Conservation (phyloP, 2,113 vertebrate species). For the Oryzias curvinotus region DNA sequence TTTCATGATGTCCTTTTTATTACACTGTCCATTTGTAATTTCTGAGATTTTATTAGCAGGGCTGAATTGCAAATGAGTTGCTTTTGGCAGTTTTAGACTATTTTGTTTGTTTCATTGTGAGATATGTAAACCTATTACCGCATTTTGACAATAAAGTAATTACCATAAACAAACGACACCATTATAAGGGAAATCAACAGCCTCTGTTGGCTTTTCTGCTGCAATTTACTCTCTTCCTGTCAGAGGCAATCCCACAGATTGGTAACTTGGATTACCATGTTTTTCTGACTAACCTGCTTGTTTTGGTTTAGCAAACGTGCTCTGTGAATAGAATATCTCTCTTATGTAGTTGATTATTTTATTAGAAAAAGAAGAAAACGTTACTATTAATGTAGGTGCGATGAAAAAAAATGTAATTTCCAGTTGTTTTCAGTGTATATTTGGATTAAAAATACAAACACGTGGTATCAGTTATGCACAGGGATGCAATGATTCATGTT, state of each 20-base stretch:
- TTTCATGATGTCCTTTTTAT: slow-evolving; percentile 51
- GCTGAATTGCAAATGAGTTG: slow-evolving; percentile 40
- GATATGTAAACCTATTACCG: slow-evolving; percentile 39
- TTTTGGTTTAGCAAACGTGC: too few relatives aligned
- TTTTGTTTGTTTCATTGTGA: slow-evolving; percentile 36
- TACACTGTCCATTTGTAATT: slow-evolving; percentile 42
- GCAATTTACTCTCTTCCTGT: slow-evolving; percentile 6
- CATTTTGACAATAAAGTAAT: slow-evolving; percentile 58
- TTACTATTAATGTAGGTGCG: too few relatives aligned
- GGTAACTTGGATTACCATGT: slow-evolving; percentile 2
- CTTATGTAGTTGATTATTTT: too few relatives aligned
- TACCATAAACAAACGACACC: slow-evolving; percentile 60
- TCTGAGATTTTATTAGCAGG: slow-evolving; percentile 33
- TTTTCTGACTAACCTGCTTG: neutral
- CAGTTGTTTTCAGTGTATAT: too few relatives aligned
- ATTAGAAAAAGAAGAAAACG: too few relatives aligned
- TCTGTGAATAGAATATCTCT: too few relatives aligned
- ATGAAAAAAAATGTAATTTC: too few relatives aligned
- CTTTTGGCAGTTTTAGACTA: slow-evolving; percentile 39
- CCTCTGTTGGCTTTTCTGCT: slow-evolving; percentile 17
- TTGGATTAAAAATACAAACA: too few relatives aligned
- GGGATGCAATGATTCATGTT: too few relatives aligned
- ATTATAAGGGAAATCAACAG: slow-evolving; percentile 33
- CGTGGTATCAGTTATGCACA: too few relatives aligned
- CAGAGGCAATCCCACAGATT: slow-evolving; percentile 10